Percentiles rank a stretch among this genome's conserved stretches.
These are phyloP conservation scores for Netelia melanura DNA, from an alignment of 2,888 invertebrate species.

Conservation along the genomic window DNA sequence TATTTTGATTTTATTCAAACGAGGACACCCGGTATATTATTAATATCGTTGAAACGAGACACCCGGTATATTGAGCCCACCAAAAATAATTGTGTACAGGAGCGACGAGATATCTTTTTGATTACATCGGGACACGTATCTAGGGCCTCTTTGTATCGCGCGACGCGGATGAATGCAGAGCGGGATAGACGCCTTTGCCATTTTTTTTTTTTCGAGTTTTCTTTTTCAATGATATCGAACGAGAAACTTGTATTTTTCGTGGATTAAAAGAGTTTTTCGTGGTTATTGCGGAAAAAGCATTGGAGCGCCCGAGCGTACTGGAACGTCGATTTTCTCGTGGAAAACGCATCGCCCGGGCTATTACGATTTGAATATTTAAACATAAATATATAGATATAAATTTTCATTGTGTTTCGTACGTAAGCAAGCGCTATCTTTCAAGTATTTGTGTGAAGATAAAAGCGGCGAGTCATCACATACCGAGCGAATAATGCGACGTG, in stretches of 20 bases:
- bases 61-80: no score
- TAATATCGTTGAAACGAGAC: no score
- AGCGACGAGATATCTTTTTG: background rate
- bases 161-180: constrained; percentile 22
- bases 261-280: constrained; percentile 7
- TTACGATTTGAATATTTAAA: constrained; percentile 10
- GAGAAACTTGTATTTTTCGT: constrained; percentile 37
- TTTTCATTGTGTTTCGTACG: background rate
- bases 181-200: constrained; percentile 2
- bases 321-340: constrained; percentile 46
- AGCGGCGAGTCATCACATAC: background rate
- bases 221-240: constrained; percentile 3
- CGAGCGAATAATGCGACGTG: background rate
- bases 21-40: no score
- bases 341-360: constrained; percentile 6
- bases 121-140: background rate
- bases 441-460: background rate
- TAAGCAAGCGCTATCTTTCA: background rate
- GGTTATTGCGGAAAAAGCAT: background rate
- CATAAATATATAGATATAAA: background rate
- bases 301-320: background rate
- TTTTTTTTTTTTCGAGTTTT: background rate
- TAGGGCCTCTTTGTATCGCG: background rate
- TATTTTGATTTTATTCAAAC: no score
- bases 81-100: no score